Base-by-base conservation (phyloP, 2,797 vertebrate genomes). In the Aythya fuligula region DNA sequence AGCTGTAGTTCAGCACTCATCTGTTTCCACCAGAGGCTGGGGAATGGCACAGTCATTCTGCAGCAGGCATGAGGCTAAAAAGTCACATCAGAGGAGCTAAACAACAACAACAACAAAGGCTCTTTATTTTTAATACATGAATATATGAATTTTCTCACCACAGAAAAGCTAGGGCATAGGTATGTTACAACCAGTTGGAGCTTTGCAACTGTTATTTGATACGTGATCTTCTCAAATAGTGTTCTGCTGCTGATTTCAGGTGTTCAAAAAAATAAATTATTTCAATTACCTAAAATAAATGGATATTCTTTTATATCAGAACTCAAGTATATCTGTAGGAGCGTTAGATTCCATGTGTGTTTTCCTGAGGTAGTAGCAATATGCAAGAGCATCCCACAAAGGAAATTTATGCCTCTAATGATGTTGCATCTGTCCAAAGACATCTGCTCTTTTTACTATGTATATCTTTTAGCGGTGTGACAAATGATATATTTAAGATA, bases 391-490 rank as follows among this genome's bases (percentile, higher is more conserved):
- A 62, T 41, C 24, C 41, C 49, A 69, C 20, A 30, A 49, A 90
- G 58, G 3, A 88, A 89, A 89, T 79, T 65, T 77, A 64, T 65
- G 21, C 16, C 53, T 34, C 72, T 70, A 87, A 87, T 61, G 61
- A 36, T 89, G 49, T 58, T 92, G 81, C 89, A 95, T 51, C 69
- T 92, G 89, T 83, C 89, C 57, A 87, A 85, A 18, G 36, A 74
- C 89, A 87, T 85, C 90, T 94, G 75, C 65, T 94, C 32, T 54
- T 92, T 85, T 92, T 78, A 89, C 62, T 72, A 9, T 56, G 45
- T 74, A 38, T 54, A 30, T 89, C 30, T 74, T 89, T 73, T 61
- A 60, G 28, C 38, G 32, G 20, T 58, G 69, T 66, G 70, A 89
- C 19, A 87, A 90, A 89, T 47, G 1, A n/a, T 53, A 25, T 6